These are phyloP conservation scores for Dinoponera quadriceps DNA, from an alignment of 1,140 invertebrate species.

Conservation along the genomic window DNA sequence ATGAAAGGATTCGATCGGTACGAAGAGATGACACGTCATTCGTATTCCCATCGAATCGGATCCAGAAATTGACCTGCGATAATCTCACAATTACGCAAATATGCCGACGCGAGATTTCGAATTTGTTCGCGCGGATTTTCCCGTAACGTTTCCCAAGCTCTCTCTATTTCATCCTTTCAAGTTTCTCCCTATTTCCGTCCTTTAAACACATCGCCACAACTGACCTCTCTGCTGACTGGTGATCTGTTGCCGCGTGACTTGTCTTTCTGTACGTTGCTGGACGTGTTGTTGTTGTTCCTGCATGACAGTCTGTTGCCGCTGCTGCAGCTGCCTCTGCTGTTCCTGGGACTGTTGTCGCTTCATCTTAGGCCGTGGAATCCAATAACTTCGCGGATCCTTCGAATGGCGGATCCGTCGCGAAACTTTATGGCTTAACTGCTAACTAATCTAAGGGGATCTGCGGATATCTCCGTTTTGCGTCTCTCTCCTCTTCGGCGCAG, in stretches of 20 bases:
- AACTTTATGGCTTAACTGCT: not conserved
- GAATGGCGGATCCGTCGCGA: slow-evolving; percentile 16
- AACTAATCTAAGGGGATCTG: slow-evolving; percentile 32
- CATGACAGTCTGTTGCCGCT: slow-evolving; percentile 80
- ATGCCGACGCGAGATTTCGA: not conserved
- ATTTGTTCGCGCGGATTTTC: not conserved
- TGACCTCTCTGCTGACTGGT: slow-evolving; percentile 93
- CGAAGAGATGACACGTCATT: not conserved
- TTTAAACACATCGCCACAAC: slow-evolving; percentile 72
- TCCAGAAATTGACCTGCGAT: not conserved
- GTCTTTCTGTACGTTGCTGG: slow-evolving; percentile 91
- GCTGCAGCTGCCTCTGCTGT: slow-evolving; percentile 82
- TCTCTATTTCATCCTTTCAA: no score
- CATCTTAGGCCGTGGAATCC: slow-evolving; percentile 79
- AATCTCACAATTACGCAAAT: slow-evolving; percentile 5
- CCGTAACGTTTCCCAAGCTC: not conserved
- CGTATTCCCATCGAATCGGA: not conserved
- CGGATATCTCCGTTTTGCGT: not conserved
- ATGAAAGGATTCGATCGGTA: not conserved
- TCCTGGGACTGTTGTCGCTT: slow-evolving; percentile 87
- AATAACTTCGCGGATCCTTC: slow-evolving; percentile 40
- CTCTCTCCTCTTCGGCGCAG: not conserved
- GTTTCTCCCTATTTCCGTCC: no score
- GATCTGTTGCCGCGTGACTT: slow-evolving; percentile 90
- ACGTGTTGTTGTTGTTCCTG: slow-evolving; percentile 86